Base-by-base conservation (phyloP, 2,113 vertebrate species). In the Myiozetetes cayanensis region DNA sequence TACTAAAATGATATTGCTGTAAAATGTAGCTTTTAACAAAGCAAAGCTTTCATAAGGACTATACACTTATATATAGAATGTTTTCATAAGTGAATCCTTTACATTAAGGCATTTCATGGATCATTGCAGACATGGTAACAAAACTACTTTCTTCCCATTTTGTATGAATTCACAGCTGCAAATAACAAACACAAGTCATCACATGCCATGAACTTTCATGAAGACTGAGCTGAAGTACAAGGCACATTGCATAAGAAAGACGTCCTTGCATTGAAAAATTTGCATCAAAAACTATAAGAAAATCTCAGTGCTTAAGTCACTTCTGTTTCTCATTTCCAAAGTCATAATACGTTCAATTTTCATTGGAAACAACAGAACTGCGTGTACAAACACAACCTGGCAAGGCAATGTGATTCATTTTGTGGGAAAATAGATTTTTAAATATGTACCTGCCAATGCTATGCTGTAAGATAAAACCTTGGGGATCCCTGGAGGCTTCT, bases 351-450 rank as follows among this genome's bases (percentile, higher is more conserved):
- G 33, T 50, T 76, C 70, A 6, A 2, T 79, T 96, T 90, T 47
- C 37, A 53, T 21, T 59, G 58, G 49, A 94, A 91, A 70, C 47
- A 93, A 21, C 37, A 78, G 5, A 43, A 28, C 23, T 52, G 4
- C 33, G 33, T 61, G 43, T 88, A 65, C 49, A 73, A 58, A 52
- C 46, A 59, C 33, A 59, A 67, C 22, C 59, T 90, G 52, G 55
- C 73, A 92, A 92, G 83, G 85, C 24, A 78, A 22, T 61, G 24
- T 12, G 88, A 73, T 41, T 89, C 14, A 66, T 83, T 94, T 92
- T 10, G 21, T 47, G 16, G 35, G 18, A 46, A 89, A 95, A 94
- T 14, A 88, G 72, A 43, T 87, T 96, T 94, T 95, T 77, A 93
- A 90, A 90, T 4, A 6, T 59, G 67, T 83, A 93, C 63, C 80